phyloP scores from a whole-genome alignment of 2,888 invertebrate species.

The Heteromurus nitidus region DNA sequence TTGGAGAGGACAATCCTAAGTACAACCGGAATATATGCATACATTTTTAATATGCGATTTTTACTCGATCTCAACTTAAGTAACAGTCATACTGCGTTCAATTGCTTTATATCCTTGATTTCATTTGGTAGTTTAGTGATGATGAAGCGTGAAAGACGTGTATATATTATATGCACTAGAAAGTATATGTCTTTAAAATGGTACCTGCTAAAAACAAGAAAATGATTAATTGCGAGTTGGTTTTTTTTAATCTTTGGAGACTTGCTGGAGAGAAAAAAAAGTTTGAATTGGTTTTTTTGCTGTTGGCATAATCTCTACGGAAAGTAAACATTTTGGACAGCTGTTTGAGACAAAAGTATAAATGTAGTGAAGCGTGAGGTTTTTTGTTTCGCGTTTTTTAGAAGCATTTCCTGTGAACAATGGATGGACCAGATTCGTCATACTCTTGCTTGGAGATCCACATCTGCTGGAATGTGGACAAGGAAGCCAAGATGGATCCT shows the following conservation, averaged over 20 bases:
- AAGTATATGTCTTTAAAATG: conserved; percentile 26
- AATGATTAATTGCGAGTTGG: conserved; percentile 37
- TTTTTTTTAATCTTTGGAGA: conserved; percentile 39
- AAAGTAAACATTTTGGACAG: conserved; percentile 48
- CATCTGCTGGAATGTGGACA: conserved; percentile 94
- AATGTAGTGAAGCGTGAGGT: conserved; percentile 55
- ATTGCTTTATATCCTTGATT: conserved; percentile 26
- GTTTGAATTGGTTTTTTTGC: background rate
- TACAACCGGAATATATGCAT: conserved; percentile 17
- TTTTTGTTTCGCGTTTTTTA: conserved; percentile 94
- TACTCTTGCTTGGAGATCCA: conserved; percentile 98
- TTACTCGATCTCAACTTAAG: background rate
- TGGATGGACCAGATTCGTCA: conserved; percentile 96
- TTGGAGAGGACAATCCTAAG: conserved; percentile 35
- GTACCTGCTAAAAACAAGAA: conserved; percentile 32
- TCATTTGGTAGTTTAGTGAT: conserved; percentile 28
- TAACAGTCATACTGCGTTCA: background rate
- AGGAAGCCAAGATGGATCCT: conserved; percentile 94
- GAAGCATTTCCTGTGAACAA: conserved; percentile 98
- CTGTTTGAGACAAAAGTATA: conserved; percentile 57
- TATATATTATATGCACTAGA: conserved; percentile 32
- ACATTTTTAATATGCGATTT: background rate
- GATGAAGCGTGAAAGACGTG: conserved; percentile 57
- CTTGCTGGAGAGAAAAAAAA: conserved; percentile 18
- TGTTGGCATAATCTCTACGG: conserved; percentile 25